Evolutionary conservation across 2,797 vertebrate genomes (phyloP), one percentile per base, ranked within the genome.

Genomic region (Dromococcyx pavoninus): DNA sequence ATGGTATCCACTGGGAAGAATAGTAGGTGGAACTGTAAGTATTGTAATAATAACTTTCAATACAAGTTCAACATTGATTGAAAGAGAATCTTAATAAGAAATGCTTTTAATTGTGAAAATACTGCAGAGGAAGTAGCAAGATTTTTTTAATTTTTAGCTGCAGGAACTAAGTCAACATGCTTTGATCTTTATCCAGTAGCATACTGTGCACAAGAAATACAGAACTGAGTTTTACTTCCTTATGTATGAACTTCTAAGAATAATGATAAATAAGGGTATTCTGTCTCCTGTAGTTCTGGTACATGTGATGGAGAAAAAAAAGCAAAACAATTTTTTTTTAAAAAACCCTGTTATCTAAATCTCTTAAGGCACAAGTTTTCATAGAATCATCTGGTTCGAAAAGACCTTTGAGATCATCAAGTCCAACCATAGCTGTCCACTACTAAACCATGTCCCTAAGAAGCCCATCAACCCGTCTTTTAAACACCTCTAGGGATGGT

Each of bases 1-100:
- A 82, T 99, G 99, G 99, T 99, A 99, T 97, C 99, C 99, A 67
- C 95, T 99, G 97, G 99, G 99, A 96, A 98, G 99, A 98, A 99
- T 99, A 95, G 99, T 99, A 61, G 99, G 99, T 90, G 99, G 99
- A 94, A 99, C 99, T 80, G 99, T 99, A 98, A 99, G 99, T 99
- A 97, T 96, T 80, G 27, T 51, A 60, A 24, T 76, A 35, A 70
- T 82, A 56, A 65, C 23, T 93, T 91, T 28, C 25, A 37, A 0
- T 89, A 58, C 30, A 80, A 44, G 41, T 76, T 79, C 4, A 3
- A 43, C n/a, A n/a, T 77, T 44, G 19, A n/a, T 73, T 53, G 74
- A 94, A 69, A 27, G 39, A 78, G n/a, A 56, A 18, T 67, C 30
- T 53, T 78, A 76, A 66, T 66, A 56, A 81, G 89, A 66, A 61